These are phyloP conservation scores for Antitype chi DNA, from an alignment of 2,888 invertebrate species.

Conservation along the genomic window DNA sequence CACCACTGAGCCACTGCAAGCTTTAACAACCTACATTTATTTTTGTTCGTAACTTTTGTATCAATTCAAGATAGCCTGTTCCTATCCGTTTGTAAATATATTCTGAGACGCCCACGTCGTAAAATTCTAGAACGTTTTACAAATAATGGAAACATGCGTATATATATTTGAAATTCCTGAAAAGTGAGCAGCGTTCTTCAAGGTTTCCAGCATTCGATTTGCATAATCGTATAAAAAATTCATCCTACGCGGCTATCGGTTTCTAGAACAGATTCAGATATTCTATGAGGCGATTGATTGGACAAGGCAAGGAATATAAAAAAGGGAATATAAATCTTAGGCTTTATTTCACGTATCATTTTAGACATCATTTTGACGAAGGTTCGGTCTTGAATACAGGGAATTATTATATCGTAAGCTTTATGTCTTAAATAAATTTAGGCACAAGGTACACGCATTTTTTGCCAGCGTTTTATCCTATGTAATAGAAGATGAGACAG, in stretches of 20 bases:
- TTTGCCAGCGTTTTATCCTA: not conserved
- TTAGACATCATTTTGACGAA: not conserved
- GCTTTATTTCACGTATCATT: constrained; percentile 6
- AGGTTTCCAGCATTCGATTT: constrained; percentile 4
- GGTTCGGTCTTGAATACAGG: not conserved
- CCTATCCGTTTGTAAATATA: not conserved
- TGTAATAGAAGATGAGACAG: not conserved
- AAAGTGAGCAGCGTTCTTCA: not conserved
- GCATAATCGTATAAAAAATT: constrained; percentile 4
- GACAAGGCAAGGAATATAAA: not conserved
- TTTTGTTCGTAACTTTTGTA: not conserved
- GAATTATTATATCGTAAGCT: too few species aligned
- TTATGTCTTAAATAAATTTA: not conserved
- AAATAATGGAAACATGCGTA: not conserved
- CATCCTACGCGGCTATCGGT: not conserved
- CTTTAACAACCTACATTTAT: too few species aligned
- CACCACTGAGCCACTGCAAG: too few species aligned
- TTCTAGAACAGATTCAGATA: not conserved
- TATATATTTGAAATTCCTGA: not conserved
- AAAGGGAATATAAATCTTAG: not conserved
- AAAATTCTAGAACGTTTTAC: not conserved
- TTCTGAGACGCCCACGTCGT: not conserved
- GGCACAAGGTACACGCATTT: not conserved
- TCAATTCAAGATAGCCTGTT: too few species aligned
- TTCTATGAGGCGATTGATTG: not conserved